Percentiles rank a stretch among this genome's conserved stretches.
Evolutionary conservation across 2,797 vertebrate species (phyloP).

Genomic region (Molossus molossus): DNA sequence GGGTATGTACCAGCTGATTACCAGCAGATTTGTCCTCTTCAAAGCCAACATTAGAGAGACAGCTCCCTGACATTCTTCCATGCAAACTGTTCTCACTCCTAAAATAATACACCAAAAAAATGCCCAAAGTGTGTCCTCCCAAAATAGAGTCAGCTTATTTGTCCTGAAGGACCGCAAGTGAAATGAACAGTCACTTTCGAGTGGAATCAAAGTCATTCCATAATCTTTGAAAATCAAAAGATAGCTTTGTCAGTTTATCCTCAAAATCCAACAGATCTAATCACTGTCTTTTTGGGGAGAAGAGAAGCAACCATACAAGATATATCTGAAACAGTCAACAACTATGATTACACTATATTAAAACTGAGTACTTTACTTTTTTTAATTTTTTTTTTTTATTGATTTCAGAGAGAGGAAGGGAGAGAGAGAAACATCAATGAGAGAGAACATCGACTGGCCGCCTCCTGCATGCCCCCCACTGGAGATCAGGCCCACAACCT

Average conservation of each 20-base stretch:
- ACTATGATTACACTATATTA: not conserved
- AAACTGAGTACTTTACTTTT: not conserved
- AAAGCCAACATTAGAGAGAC: not conserved
- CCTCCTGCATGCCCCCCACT: too few species aligned
- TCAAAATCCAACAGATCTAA: not conserved
- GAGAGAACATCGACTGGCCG: too few species aligned
- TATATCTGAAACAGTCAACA: not conserved
- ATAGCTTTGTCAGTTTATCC: not conserved
- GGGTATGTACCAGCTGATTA: not conserved
- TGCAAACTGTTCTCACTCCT: conserved; percentile 14
- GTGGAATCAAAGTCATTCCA: not conserved
- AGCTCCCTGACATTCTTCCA: not conserved
- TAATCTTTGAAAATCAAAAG: not conserved
- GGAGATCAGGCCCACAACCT: too few species aligned
- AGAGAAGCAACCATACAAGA: not conserved
- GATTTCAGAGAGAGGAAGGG: too few species aligned
- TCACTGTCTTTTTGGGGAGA: not conserved
- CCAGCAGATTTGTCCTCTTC: not conserved
- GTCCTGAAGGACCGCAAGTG: not conserved
- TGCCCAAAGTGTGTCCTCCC: not conserved
- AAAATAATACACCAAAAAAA: not conserved
- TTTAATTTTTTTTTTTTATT: too few species aligned
- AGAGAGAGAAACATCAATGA: too few species aligned
- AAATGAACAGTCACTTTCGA: not conserved
- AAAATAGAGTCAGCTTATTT: not conserved